Conservation (phyloP, 2,888 invertebrate genomes). For the Metopia argyrocephala region DNA sequence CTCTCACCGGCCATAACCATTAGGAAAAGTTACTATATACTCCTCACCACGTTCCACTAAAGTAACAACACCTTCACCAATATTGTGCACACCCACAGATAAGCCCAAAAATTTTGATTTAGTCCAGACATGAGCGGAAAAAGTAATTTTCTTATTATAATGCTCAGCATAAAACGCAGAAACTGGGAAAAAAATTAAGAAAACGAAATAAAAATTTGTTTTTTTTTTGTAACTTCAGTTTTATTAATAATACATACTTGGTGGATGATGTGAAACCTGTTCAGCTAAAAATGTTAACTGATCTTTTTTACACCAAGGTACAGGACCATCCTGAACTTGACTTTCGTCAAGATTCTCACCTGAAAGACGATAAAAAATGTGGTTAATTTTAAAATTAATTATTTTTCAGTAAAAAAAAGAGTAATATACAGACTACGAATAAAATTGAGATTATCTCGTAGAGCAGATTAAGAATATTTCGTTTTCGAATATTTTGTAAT, state of each 20-base stretch:
- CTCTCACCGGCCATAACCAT: constrained; percentile 96
- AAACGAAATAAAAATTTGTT: not conserved
- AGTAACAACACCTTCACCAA: constrained; percentile 95
- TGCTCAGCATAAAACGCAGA: constrained; percentile 99
- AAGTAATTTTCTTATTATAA: constrained; percentile 91
- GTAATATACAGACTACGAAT: not conserved
- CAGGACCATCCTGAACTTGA: constrained; percentile 88
- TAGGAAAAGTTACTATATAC: constrained; percentile 97
- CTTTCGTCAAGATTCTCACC: constrained; percentile 68
- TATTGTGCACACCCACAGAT: constrained; percentile 98
- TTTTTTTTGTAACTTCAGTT: no score
- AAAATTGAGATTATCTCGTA: not conserved
- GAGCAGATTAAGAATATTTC: not conserved
- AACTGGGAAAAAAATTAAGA: constrained; percentile 80
- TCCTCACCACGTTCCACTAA: constrained; percentile 94
- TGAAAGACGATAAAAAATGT: constrained; percentile 28
- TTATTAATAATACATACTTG: constrained; percentile 82
- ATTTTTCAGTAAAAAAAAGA: not conserved
- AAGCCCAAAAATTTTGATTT: constrained; percentile 99
- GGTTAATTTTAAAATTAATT: no score
- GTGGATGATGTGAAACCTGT: constrained; percentile 99
- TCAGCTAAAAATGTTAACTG: constrained; percentile 97
- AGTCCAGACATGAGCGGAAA: constrained; percentile 98
- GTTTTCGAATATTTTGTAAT: no score
- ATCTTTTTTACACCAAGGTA: constrained; percentile 92